Base-by-base conservation (phyloP, 2,888 invertebrate species). In the Lepidochitona cinerea region DNA sequence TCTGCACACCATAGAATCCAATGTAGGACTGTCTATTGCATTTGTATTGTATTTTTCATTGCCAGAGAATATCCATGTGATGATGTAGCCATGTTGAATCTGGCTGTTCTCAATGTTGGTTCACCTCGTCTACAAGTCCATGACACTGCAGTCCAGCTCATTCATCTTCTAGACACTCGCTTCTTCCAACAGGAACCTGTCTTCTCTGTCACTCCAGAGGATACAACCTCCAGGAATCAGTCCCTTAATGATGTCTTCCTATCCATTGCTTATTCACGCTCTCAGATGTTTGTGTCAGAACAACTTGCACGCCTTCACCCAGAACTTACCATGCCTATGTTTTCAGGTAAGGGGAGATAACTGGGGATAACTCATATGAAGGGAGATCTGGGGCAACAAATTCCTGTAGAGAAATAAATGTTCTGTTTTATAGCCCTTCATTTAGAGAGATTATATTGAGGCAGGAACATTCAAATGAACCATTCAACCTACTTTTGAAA, bases 301-400 rank as follows among this genome's bases (percentile, higher is more conserved):
- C 97, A 98, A 89, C 93, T 99, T 85, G 96, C 99, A 0, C 95
- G 96, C 82, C 93, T 98, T 33, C 98, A 99, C 89, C 98, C 99
- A 0, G 98, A 99, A 89, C 93, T 99, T 53, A 99, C 99, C 35
- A 98, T 99, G 97, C 97, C 98, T 0, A 97, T 99, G 94, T 98
- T 99, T 92, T 98, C 98, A 88, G 98, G 98, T 97, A 91, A 92
- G 91, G 89, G 54, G 2, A 52, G 35, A 23, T 68, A 36, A 35
- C 32, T 35, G 9, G 1, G 18, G 1, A 33, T 23, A 18, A n/a
- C 1, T 37, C 7, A 65, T 53, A 35, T 5, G 2, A 70, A 53
- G 26, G n/a, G 53, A 53, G 14, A 52, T 59, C n/a, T 35, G n/a
- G n/a, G n/a, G n/a, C n/a, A n/a, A n/a, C n/a, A n/a, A n/a, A n/a